Conservation (phyloP, 2,113 vertebrate species). For the Ochotona princeps region DNA sequence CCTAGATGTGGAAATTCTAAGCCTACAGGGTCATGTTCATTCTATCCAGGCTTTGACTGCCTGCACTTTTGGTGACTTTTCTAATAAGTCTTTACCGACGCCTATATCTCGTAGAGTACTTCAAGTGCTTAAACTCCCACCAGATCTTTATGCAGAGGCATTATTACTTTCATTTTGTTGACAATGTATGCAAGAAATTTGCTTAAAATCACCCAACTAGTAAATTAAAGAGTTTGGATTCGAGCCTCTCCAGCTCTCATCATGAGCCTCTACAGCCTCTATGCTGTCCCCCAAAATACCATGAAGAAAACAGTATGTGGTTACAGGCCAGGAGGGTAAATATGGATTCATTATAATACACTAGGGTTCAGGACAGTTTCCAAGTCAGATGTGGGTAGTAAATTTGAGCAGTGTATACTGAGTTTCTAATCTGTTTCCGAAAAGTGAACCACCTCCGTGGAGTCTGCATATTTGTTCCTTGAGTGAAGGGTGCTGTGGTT, state of each 20-base stretch:
- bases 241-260: not conserved
- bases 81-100: no score
- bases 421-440: not conserved
- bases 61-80: no score
- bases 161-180: not conserved
- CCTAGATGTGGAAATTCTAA: not conserved
- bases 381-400: not conserved
- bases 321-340: not conserved
- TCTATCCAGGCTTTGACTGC: not conserved
- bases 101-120: no score
- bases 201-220: not conserved
- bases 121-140: not conserved
- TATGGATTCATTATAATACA: not conserved
- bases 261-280: not conserved
- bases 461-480: not conserved
- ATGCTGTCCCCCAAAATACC: not conserved
- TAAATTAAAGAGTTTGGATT: not conserved
- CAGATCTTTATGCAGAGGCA: not conserved
- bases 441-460: not conserved
- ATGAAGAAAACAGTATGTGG: not conserved
- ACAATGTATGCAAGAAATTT: not conserved
- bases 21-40: not conserved
- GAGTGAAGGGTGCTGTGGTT: not conserved
- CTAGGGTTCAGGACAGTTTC: not conserved
- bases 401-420: not conserved